Base-by-base conservation (phyloP, 2,888 invertebrate species). In the Chymomyza amoena region DNA sequence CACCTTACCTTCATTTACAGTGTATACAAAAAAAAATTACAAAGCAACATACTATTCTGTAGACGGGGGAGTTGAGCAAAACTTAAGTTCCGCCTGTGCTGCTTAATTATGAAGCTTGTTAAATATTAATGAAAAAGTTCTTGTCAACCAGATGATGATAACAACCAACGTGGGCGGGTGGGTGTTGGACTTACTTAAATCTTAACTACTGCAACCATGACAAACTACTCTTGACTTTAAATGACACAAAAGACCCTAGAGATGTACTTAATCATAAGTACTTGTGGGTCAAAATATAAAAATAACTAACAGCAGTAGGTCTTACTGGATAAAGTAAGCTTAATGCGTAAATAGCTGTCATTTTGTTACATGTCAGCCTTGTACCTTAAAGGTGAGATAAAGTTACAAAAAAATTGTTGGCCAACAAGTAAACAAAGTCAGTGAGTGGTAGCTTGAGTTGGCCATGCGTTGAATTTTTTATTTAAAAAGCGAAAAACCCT, bases 61-160 rank as follows among this genome's bases (percentile, higher is more conserved):
- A 45, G 39, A 13, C 39, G 1, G 39, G 39, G 39, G 10, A 45
- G 39, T 45, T 45, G 39, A 13, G 13, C 13, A 45, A 28, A 70
- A 61, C 64, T 59, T 70, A 70, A 59, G 45, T 75, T 77, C 65
- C 76, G 78, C 79, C 79, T 32, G 7, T 80, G 78, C 28, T 75
- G 72, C 76, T 88, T 88, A 85, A 85, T 85, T 85, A 85, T 85
- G 77, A 79, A 88, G 81, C 85, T 85, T 85, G 88, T 85, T 85
- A 88, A 86, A 81, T 86, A 88, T 88, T 85, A 86, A 85, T 86
- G 84, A 81, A 84, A 83, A 83, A 83, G 75, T 87, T 85, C 54
- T 25, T 28, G 39, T 10, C 39, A 45, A 45, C 32, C 32, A 32
- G 32, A 32, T 32, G 32, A 32, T 32, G 32, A 32, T 32, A 32